These are phyloP conservation scores for Apotomis turbidana DNA, from an alignment of 2,888 invertebrate species.

Conservation along the genomic window DNA sequence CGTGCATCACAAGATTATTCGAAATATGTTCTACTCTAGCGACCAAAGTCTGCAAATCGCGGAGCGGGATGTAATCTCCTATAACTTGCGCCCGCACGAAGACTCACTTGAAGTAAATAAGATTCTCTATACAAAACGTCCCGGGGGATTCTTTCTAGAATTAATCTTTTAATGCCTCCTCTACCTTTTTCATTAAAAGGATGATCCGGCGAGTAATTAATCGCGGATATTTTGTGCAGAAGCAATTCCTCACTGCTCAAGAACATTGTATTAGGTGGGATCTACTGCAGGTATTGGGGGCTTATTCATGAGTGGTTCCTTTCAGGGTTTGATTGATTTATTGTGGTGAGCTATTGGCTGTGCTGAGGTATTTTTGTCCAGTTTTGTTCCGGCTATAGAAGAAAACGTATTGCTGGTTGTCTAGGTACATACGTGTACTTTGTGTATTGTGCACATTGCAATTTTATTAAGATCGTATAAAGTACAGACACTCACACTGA, in stretches of 20 bases:
- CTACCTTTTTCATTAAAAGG: slow-evolving; percentile 69
- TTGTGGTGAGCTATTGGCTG: not conserved
- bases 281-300: not conserved
- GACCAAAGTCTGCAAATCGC: no score
- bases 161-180: slow-evolving; percentile 75
- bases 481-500: no score
- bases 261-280: slow-evolving; percentile 11
- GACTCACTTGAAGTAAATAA: slow-evolving; percentile 74
- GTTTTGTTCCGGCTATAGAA: no score
- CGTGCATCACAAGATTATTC: no score
- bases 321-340: slow-evolving; percentile 27
- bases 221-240: slow-evolving; percentile 42
- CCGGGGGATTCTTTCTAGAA: slow-evolving; percentile 69
- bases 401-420: no score
- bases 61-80: slow-evolving; percentile 1
- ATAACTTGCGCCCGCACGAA: slow-evolving; percentile 43
- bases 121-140: slow-evolving; percentile 76
- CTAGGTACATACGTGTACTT: not conserved
- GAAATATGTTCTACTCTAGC: no score
- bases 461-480: no score
- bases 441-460: not conserved
- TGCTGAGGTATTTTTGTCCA: no score
- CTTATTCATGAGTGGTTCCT: slow-evolving; percentile 21
- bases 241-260: slow-evolving; percentile 32
- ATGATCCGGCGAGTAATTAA: slow-evolving; percentile 71